phyloP scores from a whole-genome alignment of 2,888 invertebrate genomes.

The Trissoscelio sp. region DNA sequence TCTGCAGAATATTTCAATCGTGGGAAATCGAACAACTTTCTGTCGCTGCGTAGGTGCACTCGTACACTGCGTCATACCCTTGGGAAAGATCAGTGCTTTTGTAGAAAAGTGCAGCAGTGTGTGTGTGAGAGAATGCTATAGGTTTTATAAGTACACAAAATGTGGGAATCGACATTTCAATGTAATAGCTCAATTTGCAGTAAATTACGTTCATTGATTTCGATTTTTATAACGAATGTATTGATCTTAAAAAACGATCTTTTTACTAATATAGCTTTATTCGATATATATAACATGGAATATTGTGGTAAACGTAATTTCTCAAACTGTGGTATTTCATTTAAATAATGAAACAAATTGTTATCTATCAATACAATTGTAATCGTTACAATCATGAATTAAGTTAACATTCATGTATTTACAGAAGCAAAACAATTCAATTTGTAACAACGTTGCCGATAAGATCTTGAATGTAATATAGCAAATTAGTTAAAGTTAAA shows the following conservation, averaged over 20 bases:
- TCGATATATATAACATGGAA: too few species aligned
- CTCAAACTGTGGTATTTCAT: too few species aligned
- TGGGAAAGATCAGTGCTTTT: slow-evolving; percentile 55
- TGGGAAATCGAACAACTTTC: slow-evolving; percentile 69
- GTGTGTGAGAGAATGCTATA: not conserved
- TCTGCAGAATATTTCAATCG: slow-evolving; percentile 62
- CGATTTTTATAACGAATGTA: slow-evolving; percentile 1
- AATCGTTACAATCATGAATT: too few species aligned
- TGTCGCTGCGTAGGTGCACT: slow-evolving; percentile 66
- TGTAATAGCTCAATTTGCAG: slow-evolving; percentile 31
- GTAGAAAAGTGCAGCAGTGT: slow-evolving; percentile 32
- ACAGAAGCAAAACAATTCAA: too few species aligned
- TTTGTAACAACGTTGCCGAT: too few species aligned
- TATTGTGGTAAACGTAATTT: too few species aligned
- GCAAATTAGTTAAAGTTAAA: too few species aligned
- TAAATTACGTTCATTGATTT: slow-evolving; percentile 1
- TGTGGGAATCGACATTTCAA: slow-evolving; percentile 40
- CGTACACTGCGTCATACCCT: slow-evolving; percentile 46
- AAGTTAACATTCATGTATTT: too few species aligned
- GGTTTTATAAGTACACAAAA: slow-evolving; percentile 25
- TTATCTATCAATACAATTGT: too few species aligned
- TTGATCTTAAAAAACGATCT: not conserved
- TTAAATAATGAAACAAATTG: too few species aligned
- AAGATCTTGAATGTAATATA: too few species aligned
- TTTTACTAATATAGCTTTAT: not conserved